Conservation (phyloP, 2,797 vertebrate genomes). For the Arrhamphus sclerolepis region DNA sequence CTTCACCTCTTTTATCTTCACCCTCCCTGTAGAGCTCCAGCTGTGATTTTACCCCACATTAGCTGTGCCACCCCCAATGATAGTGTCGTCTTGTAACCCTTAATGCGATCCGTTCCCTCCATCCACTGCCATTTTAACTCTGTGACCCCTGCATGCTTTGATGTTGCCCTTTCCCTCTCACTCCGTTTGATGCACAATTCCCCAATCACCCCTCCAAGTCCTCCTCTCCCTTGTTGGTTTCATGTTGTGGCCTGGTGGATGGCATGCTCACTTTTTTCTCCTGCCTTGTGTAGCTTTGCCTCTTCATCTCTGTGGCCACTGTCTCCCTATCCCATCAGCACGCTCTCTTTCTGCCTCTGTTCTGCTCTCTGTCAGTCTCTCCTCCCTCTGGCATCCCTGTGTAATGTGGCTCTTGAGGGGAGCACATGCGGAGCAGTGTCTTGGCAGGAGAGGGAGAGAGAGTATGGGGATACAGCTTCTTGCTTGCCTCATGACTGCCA, state of each 20-base stretch:
- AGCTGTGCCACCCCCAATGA: slow-evolving; percentile 22
- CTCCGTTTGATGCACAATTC: slow-evolving; percentile 28
- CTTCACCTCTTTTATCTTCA: slow-evolving; percentile 1
- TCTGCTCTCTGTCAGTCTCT: slow-evolving; percentile 42
- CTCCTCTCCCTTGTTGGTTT: slow-evolving; percentile 4
- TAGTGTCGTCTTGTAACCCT: slow-evolving; percentile 35
- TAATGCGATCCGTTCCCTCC: slow-evolving; percentile 32
- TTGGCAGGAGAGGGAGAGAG: slow-evolving; percentile 59
- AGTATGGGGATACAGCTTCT: slow-evolving; percentile 32
- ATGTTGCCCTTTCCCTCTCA: slow-evolving; percentile 56
- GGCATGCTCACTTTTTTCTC: slow-evolving; percentile 8
- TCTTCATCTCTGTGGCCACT: background rate
- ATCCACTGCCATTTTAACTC: slow-evolving; percentile 47
- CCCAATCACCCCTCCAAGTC: slow-evolving; percentile 7
- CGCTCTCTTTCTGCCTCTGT: slow-evolving; percentile 15
- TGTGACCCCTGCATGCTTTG: slow-evolving; percentile 61
- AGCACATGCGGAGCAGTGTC: slow-evolving; percentile 64
- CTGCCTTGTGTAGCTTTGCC: slow-evolving; percentile 11
- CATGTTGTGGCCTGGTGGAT: slow-evolving; percentile 3
- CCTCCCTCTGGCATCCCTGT: slow-evolving; percentile 52
- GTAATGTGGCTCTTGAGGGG: slow-evolving; percentile 68
- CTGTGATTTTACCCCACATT: slow-evolving; percentile 21
- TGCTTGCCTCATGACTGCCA: slow-evolving; percentile 64
- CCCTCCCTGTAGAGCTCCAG: background rate
- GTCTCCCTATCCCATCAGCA: slow-evolving; percentile 14